Conservation (phyloP, 1,140 invertebrate species). For the Drosophila tsacasi region DNA sequence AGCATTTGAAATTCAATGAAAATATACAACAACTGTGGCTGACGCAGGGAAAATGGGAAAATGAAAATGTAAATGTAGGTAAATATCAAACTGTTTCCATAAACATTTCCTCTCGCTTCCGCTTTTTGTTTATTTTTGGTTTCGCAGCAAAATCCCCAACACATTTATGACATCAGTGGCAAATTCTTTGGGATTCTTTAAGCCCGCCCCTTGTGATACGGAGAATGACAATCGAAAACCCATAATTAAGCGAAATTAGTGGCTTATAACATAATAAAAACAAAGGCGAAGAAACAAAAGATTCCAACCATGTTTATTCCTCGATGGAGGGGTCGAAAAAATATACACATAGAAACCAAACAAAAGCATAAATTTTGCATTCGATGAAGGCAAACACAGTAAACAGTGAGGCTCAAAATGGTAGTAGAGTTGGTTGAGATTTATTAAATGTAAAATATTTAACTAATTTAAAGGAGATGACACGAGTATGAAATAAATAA, state of each 20-base stretch:
- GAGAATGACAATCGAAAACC: slow-evolving; percentile 68
- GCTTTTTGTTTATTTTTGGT: slow-evolving; percentile 8
- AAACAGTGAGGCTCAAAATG: background rate
- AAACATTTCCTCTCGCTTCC: background rate
- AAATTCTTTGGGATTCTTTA: slow-evolving; percentile 47
- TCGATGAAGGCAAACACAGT: slow-evolving; percentile 55
- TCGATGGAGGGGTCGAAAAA: slow-evolving; percentile 21
- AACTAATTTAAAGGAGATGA: no score
- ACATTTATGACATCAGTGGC: slow-evolving; percentile 65
- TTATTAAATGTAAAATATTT: no score
- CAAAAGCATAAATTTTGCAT: slow-evolving; percentile 59
- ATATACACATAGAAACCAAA: slow-evolving; percentile 14
- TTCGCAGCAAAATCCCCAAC: background rate
- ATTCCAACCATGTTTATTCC: background rate
- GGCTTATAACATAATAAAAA: slow-evolving; percentile 51
- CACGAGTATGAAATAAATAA: no score
- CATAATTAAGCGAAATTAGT: slow-evolving; percentile 77
- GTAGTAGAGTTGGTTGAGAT: background rate
- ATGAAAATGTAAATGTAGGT: slow-evolving; percentile 12
- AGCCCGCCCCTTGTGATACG: slow-evolving; percentile 25
- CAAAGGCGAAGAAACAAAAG: slow-evolving; percentile 38
- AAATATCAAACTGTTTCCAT: slow-evolving; percentile 13
- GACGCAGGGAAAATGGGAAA: slow-evolving; percentile 18
- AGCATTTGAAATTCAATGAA: slow-evolving; percentile 41
- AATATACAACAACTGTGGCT: slow-evolving; percentile 17